Percentiles rank a stretch among this genome's conserved stretches.
phyloP scores from a whole-genome alignment of 2,888 invertebrate genomes.

The Drosophila falleni region DNA sequence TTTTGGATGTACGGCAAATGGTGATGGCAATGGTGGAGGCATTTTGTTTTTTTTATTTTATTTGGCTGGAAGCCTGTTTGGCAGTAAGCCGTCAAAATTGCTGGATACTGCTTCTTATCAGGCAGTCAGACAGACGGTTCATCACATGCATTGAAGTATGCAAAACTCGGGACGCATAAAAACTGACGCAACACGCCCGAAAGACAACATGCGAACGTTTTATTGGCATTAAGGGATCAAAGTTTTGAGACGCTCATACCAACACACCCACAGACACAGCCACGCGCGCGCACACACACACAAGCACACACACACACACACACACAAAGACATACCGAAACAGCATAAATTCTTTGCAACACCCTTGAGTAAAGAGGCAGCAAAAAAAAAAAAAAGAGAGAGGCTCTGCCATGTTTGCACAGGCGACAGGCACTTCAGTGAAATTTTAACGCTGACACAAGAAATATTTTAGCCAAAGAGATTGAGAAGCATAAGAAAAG shows the following conservation, averaged over 20 bases:
- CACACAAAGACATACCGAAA: slow-evolving; percentile 9
- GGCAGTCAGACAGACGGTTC: slow-evolving; percentile 46
- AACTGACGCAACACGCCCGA: slow-evolving; percentile 72
- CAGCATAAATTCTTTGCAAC: slow-evolving; percentile 69
- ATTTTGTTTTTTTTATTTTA: background rate
- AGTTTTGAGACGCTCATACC: slow-evolving; percentile 52
- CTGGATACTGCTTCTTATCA: slow-evolving; percentile 63
- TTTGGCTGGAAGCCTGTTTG: slow-evolving; percentile 41
- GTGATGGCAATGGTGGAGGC: background rate
- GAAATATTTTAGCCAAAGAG: slow-evolving; percentile 71
- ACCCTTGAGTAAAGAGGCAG: slow-evolving; percentile 62
- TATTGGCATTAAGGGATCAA: slow-evolving; percentile 81
- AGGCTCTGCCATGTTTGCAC: slow-evolving; percentile 60
- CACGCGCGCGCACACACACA: slow-evolving; percentile 9
- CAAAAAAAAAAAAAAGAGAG: background rate
- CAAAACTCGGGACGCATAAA: slow-evolving; percentile 63
- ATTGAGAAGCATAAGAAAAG: slow-evolving; percentile 23
- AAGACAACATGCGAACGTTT: slow-evolving; percentile 79
- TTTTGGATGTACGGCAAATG: slow-evolving; percentile 16
- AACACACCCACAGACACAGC: slow-evolving; percentile 19
- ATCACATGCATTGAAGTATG: slow-evolving; percentile 66
- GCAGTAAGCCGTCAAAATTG: slow-evolving; percentile 65
- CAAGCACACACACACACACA: slow-evolving; percentile 7
- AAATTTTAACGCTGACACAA: slow-evolving; percentile 79
- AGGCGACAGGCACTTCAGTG: slow-evolving; percentile 71